A percentile compares a stretch with the other conserved stretches of the same genome.
These are phyloP conservation scores for Dasyprocta punctata DNA, from an alignment of 2,113 vertebrate species.

Conservation along the genomic window DNA sequence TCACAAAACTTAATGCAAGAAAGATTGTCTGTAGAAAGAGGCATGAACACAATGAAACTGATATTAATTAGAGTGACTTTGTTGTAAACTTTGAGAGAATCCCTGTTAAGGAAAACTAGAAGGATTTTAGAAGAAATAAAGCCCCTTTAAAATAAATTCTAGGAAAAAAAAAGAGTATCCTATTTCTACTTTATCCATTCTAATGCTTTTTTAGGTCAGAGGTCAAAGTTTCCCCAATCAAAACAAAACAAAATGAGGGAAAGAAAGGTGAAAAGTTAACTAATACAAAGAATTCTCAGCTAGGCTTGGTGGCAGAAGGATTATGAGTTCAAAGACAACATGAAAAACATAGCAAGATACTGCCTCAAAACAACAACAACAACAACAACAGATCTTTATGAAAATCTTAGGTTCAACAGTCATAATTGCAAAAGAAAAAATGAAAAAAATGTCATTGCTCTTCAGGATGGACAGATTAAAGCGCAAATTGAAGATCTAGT, in stretches of 20 bases:
- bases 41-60: not conserved
- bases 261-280: not conserved
- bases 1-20: not conserved
- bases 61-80: not conserved
- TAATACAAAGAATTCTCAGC: not conserved
- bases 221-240: not conserved
- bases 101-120: not conserved
- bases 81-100: not conserved
- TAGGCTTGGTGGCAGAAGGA: not conserved
- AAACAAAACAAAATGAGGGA: not conserved
- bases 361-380: not conserved
- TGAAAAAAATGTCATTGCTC: not conserved
- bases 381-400: not conserved
- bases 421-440: not conserved
- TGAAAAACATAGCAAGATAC: not conserved
- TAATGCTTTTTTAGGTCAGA: not conserved
- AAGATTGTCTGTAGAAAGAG: not conserved
- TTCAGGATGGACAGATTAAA: not conserved
- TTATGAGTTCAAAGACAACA: not conserved
- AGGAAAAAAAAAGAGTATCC: not conserved
- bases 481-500: not conserved
- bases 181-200: not conserved
- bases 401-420: not conserved
- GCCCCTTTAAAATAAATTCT: not conserved
- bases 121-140: not conserved